Base-by-base conservation (phyloP, 2,888 invertebrate genomes). In the Perithous albicinctus region DNA sequence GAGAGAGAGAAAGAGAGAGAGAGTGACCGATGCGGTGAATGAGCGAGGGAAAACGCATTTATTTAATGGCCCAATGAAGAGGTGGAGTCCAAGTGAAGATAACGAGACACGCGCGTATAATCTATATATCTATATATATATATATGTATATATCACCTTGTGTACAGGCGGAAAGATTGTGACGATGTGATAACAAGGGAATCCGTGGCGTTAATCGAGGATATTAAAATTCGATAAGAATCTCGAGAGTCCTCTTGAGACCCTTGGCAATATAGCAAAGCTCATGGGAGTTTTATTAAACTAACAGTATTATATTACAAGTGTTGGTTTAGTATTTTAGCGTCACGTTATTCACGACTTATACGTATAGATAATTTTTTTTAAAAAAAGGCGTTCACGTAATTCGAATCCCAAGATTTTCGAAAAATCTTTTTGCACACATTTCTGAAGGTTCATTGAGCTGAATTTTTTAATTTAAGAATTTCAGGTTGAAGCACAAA, bases 161-260 rank as follows among this genome's bases (percentile, higher is more conserved):
- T 26, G 35, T 32, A 66, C 48, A 48, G 12, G 59, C 78, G 78
- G 38, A 41, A 46, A 78, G 72, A 72, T 72, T 56, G 32, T 66
- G 46, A 23, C 35, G 38, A 56, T n/a, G 73, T 61, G 66, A 73
- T 73, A 66, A 26, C 29, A 41, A 73, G 26, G 48, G 59, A 72
- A 72, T 59, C 66, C 54, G 73, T 73, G 73, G 66, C 72, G 66
- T 73, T 78, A 78, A 78, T 78, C 78, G 78, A 59, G 73, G 66
- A 78, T 66, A 78, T 78, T 78, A 73, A 78, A 73, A 73, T 32
- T 67, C 66, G 78, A 78, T 78, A 73, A 23, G 35, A 46, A 78
- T 78, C 78, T 66, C 51, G 38, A 66, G 41, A 26, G 35, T 48
- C 66, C 32, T 66, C 73, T 41, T 26, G 54, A 56, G 54, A 56